Evolutionary conservation across 1,140 invertebrate genomes (phyloP).

Genomic region (Gonatopus flavifemur): DNA sequence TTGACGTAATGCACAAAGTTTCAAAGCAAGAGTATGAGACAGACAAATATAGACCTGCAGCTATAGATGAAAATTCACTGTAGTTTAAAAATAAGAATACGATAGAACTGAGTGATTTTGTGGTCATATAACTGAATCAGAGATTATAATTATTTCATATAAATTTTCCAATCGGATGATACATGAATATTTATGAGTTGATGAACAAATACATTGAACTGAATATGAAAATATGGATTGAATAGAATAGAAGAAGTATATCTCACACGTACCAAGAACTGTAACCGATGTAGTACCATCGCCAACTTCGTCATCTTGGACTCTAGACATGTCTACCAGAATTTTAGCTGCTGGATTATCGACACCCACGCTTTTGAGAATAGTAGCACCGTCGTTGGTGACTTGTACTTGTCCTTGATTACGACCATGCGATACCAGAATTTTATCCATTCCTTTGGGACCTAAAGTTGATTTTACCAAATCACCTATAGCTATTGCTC

Average conservation of each 20-base stretch:
- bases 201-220: too few species aligned
- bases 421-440: conserved; percentile 83
- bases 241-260: too few species aligned
- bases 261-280: conserved; percentile 76
- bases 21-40: too few species aligned
- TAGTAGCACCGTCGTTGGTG: conserved; percentile 99
- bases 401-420: conserved; percentile 88
- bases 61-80: too few species aligned
- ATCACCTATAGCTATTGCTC: conserved; percentile 98
- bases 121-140: conserved; percentile 16
- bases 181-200: too few species aligned
- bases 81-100: too few species aligned
- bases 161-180: too few species aligned
- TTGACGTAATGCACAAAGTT: too few species aligned
- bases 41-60: too few species aligned
- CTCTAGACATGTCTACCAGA: conserved; percentile 96
- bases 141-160: not conserved
- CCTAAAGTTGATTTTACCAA: conserved; percentile 97
- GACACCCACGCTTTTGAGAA: conserved; percentile 93
- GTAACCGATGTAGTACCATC: conserved; percentile 99
- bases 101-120: too few species aligned
- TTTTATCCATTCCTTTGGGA: conserved; percentile 99
- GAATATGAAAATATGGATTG: too few species aligned
- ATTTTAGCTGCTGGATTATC: conserved; percentile 99
- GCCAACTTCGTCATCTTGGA: conserved; percentile 99